A percentile compares a stretch with the other conserved stretches of the same genome.
Conservation (phyloP, 2,888 invertebrate genomes). For the Frankliniella intonsa region DNA sequence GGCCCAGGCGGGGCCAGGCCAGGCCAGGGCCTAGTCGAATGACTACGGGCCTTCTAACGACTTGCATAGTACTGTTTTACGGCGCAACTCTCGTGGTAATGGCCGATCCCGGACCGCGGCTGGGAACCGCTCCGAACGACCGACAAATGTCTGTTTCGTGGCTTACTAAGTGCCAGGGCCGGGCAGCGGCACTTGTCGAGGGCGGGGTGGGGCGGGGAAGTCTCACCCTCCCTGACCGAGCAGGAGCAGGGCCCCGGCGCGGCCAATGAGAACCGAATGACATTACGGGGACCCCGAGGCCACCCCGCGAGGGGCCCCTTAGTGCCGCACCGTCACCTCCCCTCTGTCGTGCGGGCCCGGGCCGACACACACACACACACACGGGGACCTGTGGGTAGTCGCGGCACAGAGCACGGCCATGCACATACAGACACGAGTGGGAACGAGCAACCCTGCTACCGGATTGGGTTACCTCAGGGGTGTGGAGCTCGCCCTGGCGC, state of each 20-base stretch:
- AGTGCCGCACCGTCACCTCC: background rate
- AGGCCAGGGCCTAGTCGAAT: background rate
- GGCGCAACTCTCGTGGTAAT: conserved; percentile 12
- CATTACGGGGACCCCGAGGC: background rate
- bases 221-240: background rate
- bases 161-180: conserved; percentile 21
- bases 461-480: too few species aligned
- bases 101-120: conserved; percentile 2
- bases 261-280: background rate
- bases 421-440: too few species aligned
- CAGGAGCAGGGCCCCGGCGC: background rate
- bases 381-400: background rate
- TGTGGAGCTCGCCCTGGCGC: too few species aligned
- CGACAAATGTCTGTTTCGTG: conserved; percentile 26
- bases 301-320: background rate
- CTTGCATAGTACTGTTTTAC: conserved; percentile 26
- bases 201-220: background rate
- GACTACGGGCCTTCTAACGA: background rate
- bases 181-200: background rate
- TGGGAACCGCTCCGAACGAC: background rate
- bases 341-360: too few species aligned
- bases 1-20: background rate
- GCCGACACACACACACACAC: background rate
- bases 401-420: too few species aligned
- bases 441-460: too few species aligned